Evolutionary conservation across 1,140 invertebrate species (phyloP).

Genomic region (Heliothis subflexa): DNA sequence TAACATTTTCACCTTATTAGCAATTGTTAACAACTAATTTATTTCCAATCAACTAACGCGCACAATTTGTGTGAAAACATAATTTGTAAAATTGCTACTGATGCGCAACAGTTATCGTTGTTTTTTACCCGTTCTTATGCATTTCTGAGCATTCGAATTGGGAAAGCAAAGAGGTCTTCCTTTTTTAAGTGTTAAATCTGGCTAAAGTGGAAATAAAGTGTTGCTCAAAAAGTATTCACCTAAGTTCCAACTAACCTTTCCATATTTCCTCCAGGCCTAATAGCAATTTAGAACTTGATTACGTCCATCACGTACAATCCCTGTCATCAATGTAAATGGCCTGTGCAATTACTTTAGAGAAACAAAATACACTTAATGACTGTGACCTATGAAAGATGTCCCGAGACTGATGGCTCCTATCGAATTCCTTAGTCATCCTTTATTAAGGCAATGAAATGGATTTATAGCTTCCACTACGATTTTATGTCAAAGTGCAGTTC

Average conservation of each 20-base stretch:
- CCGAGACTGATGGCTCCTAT: conserved; percentile 81
- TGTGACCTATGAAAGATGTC: conserved; percentile 73
- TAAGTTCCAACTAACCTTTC: not conserved
- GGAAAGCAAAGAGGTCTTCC: not conserved
- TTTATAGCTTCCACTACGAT: conserved; percentile 83
- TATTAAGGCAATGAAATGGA: conserved; percentile 85
- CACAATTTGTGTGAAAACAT: conserved; percentile 51
- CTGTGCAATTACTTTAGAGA: conserved; percentile 21
- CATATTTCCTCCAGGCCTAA: not conserved
- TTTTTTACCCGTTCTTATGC: not conserved
- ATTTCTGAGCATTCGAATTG: conserved; percentile 9
- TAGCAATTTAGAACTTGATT: not conserved
- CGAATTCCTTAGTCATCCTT: conserved; percentile 81
- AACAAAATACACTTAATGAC: conserved; percentile 63
- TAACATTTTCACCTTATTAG: conserved; percentile 77
- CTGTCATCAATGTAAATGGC: conserved; percentile 14
- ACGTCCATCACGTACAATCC: not conserved
- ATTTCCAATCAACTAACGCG: conserved; percentile 59
- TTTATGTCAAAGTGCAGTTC: conserved; percentile 86
- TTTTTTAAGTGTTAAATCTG: conserved; percentile 35
- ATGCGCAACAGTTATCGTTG: conserved; percentile 3
- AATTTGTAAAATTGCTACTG: conserved; percentile 39
- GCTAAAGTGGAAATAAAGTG: not conserved
- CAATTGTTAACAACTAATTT: conserved; percentile 67
- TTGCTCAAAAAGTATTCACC: too few species aligned